Conservation (phyloP, 2,797 vertebrate genomes). For the Poecilia wingei region DNA sequence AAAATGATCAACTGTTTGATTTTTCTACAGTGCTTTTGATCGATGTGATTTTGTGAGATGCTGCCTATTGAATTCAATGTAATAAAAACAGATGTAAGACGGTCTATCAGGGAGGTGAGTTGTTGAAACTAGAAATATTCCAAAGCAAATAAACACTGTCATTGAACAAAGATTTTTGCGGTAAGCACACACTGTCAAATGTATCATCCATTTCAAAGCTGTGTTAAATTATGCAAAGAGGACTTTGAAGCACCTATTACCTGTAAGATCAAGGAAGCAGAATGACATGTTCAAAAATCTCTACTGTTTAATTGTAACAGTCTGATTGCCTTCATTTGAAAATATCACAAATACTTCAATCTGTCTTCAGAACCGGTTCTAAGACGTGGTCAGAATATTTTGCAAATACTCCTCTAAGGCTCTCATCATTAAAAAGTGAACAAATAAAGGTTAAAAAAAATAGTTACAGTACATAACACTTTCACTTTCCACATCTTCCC, state of each 20-base stretch:
- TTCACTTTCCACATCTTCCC: conserved; percentile 1
- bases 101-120: neutral
- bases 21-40: neutral
- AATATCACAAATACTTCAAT: conserved; percentile 27
- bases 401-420: conserved; percentile 10
- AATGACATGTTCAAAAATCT: conserved; percentile 35
- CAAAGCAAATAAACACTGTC: conserved; percentile 6
- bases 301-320: conserved; percentile 3
- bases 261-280: conserved; percentile 28
- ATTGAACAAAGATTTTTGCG: conserved; percentile 10
- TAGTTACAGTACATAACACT: neutral
- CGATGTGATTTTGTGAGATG: neutral
- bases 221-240: conserved; percentile 17
- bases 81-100: conserved; percentile 3
- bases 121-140: conserved; percentile 7
- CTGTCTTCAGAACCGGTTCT: conserved; percentile 6
- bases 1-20: neutral
- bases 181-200: conserved; percentile 16
- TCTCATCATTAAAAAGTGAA: neutral
- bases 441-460: neutral
- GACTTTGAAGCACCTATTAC: conserved; percentile 31
- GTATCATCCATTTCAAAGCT: neutral
- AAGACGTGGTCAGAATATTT: conserved; percentile 22
- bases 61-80: conserved; percentile 8
- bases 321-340: conserved; percentile 19